Evolutionary conservation across 1,140 invertebrate species (phyloP), one percentile per base, ranked within the genome.

Genomic region (Drosophila lacertosa): DNA sequence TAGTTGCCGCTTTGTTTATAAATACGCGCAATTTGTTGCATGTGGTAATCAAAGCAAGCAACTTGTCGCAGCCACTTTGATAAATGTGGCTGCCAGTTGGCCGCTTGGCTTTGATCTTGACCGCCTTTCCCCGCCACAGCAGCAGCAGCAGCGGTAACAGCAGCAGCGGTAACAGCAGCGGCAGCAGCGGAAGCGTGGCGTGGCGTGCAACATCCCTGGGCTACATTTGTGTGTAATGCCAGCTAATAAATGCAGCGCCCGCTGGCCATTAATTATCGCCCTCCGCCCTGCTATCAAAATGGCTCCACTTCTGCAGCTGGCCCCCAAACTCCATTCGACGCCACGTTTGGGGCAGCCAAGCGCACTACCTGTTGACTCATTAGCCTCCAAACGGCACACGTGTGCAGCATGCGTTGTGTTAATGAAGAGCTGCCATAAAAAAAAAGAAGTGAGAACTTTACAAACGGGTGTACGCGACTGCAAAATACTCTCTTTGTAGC

Each of bases 281-380:
- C n/a, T n/a, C n/a, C n/a, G n/a, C 42, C 20, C n/a, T 2, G 11
- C 44, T n/a, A 47, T 11, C 18, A 15, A 47, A 47, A 7, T 54
- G 20, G 44, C 22, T 24, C 10, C 11, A 22, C 18, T 22, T 35
- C n/a, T 35, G 45, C 20, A 15, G 32, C 15, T 15, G 29, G 20
- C 37, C 11, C 16, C 18, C 4, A 7, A 33, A 50, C 54, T 58
- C n/a, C 33, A 39, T 10, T 32, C 20, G 37, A 45, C 48, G 37
- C 32, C 51, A 57, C 59, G 0, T 32, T 59, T 51, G 22, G 44
- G 16, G 63, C 77, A 88, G 74, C 64, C 77, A 88, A 81, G 73
- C 82, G 81, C 57, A 70, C 54, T 74, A 88, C 81, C 81, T 86
- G 81, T 77, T 81, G 74, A 83, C 74, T 82, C 74, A 77, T 82